phyloP scores from a whole-genome alignment of 1,140 invertebrate genomes.

The Papilio polytes region DNA sequence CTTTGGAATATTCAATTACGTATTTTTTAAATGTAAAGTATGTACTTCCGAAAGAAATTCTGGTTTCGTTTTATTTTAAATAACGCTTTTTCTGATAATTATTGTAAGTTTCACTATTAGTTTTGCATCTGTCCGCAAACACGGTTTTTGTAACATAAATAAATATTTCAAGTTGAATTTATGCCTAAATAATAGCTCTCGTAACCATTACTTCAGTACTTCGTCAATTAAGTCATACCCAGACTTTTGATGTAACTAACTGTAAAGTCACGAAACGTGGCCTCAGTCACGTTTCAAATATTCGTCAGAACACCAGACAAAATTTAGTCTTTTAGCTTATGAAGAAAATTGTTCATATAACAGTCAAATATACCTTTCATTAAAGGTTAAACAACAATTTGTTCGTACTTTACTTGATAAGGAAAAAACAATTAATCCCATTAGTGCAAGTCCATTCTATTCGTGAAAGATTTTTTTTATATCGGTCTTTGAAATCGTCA shows the following conservation, averaged over 20 bases:
- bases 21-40: too few species aligned
- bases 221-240: constrained; percentile 3
- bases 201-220: background rate
- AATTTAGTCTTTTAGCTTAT: background rate
- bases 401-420: too few species aligned
- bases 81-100: too few species aligned
- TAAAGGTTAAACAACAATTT: too few species aligned
- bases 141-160: background rate
- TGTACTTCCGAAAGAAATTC: background rate
- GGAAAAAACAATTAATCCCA: too few species aligned
- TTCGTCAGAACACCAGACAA: background rate
- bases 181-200: background rate
- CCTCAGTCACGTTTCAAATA: constrained; percentile 20
- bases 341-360: background rate
- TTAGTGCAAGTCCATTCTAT: too few species aligned
- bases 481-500: too few species aligned
- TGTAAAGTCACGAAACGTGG: constrained; percentile 4
- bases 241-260: background rate
- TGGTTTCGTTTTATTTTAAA: too few species aligned
- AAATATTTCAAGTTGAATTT: background rate
- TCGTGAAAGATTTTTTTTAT: too few species aligned
- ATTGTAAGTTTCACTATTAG: background rate
- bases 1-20: too few species aligned
- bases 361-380: too few species aligned
- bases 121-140: background rate